phyloP scores from a whole-genome alignment of 2,888 invertebrate genomes.

The Ditula angustiorana region DNA sequence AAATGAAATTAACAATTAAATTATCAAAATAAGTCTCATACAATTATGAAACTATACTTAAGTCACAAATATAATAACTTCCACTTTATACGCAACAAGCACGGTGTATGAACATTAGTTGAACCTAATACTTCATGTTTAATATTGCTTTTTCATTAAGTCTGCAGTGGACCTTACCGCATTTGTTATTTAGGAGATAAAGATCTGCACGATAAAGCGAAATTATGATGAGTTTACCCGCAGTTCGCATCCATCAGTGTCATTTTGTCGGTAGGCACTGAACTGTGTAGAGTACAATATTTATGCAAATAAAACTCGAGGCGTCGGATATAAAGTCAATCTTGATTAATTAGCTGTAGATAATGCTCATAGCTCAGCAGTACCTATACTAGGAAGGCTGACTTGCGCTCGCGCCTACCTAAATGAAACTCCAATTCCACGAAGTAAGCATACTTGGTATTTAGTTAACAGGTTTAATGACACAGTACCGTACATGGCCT shows the following conservation, averaged over 20 bases:
- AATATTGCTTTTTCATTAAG: neutral
- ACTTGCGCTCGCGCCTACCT: neutral
- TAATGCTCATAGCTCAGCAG: neutral
- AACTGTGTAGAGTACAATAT: neutral
- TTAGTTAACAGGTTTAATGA: constrained; percentile 19
- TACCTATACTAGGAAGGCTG: neutral
- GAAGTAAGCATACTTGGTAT: constrained; percentile 29
- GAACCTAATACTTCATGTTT: neutral
- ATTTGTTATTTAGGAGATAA: neutral
- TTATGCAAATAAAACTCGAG: neutral
- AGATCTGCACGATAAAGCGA: constrained; percentile 1
- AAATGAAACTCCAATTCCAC: constrained; percentile 24
- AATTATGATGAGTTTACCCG: neutral
- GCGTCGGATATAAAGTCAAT: no score
- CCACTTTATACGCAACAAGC: neutral
- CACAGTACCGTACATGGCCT: constrained; percentile 21
- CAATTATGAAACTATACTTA: no score
- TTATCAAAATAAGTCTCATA: no score
- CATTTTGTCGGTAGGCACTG: neutral
- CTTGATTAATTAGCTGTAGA: neutral
- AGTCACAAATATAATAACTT: no score
- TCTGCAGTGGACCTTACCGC: neutral
- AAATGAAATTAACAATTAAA: no score
- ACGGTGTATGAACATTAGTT: constrained; percentile 6
- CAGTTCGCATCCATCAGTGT: constrained; percentile 4